Evolutionary conservation across 2,797 vertebrate genomes (phyloP).

Genomic region (Lepilemur septentrionalis): DNA sequence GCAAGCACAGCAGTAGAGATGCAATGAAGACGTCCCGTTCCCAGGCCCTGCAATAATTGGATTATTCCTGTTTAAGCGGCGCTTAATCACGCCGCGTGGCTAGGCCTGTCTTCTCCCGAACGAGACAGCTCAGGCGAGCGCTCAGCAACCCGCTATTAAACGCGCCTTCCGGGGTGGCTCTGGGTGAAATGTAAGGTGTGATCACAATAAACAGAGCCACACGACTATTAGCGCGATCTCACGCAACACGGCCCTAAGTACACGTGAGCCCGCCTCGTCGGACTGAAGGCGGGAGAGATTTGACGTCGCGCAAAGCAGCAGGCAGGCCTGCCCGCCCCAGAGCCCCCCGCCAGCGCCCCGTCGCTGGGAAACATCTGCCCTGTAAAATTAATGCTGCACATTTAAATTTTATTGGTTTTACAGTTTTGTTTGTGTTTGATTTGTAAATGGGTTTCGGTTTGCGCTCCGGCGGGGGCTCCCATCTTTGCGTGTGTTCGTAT

Average conservation of each 20-base stretch:
- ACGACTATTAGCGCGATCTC: not conserved
- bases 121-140: not conserved
- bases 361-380: not conserved
- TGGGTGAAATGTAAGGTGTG: not conserved
- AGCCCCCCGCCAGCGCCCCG: not conserved
- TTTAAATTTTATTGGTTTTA: conserved; percentile 14
- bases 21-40: not conserved
- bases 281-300: accelerated
- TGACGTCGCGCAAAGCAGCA: accelerated
- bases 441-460: not conserved
- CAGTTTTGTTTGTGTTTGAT: conserved; percentile 23
- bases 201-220: not conserved
- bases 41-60: conserved; percentile 14
- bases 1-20: not conserved
- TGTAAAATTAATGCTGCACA: not conserved
- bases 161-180: not conserved
- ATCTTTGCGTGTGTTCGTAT: not conserved
- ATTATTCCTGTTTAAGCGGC: conserved; percentile 11
- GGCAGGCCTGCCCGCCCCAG: not conserved
- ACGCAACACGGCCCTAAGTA: not conserved
- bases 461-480: not conserved
- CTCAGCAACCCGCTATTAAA: not conserved
- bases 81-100: not conserved
- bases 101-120: not conserved
- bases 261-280: not conserved